phyloP scores from a whole-genome alignment of 1,140 invertebrate species.

The Hycleus phaleratus region DNA sequence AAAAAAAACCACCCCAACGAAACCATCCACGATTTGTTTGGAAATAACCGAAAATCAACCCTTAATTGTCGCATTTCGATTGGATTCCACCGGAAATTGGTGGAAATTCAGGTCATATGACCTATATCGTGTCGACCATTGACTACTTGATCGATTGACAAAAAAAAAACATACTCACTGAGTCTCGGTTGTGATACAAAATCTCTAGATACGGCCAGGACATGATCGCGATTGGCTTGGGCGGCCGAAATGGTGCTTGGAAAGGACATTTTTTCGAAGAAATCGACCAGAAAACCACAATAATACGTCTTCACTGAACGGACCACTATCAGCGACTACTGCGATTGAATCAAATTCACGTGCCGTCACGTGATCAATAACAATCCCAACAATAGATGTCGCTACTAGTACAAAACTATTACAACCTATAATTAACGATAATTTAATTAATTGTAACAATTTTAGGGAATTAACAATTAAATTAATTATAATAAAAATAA shows the following conservation, averaged over 20 bases:
- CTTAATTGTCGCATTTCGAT: too few relatives aligned
- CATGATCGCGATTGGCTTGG: slow-evolving; percentile 68
- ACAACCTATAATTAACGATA: too few relatives aligned
- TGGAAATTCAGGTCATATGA: slow-evolving; percentile 29
- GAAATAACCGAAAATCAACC: neutral
- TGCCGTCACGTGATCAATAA: slow-evolving; percentile 45
- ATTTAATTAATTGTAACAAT: too few relatives aligned
- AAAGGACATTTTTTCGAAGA: slow-evolving; percentile 35
- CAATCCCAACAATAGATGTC: neutral
- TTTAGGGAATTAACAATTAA: too few relatives aligned
- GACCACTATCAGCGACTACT: slow-evolving; percentile 22
- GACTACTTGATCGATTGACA: slow-evolving; percentile 23
- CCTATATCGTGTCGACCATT: slow-evolving; percentile 25
- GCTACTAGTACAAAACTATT: neutral
- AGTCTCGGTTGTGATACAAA: slow-evolving; percentile 96
- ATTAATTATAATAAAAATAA: too few relatives aligned
- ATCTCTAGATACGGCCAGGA: slow-evolving; percentile 87
- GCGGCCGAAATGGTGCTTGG: slow-evolving; percentile 40
- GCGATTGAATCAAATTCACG: slow-evolving; percentile 41
- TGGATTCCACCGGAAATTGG: neutral
- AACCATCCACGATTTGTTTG: neutral
- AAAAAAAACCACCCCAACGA: neutral
- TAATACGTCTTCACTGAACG: slow-evolving; percentile 18
- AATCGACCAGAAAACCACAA: neutral
- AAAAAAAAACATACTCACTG: slow-evolving; percentile 64